Conservation (phyloP, 2,113 vertebrate genomes). For the Hyla sarda region DNA sequence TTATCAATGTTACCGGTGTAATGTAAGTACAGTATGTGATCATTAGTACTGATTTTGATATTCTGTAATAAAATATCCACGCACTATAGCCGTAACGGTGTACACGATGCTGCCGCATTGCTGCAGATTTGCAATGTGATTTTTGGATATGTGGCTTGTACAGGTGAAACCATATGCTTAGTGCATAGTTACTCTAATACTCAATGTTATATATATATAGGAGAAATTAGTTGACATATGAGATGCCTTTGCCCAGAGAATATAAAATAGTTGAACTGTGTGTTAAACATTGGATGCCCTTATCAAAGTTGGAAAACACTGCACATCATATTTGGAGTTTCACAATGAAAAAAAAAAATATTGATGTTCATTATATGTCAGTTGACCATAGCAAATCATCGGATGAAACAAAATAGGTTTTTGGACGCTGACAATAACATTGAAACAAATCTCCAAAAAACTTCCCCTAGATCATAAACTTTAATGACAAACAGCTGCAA, state of each 20-base stretch:
- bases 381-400: constrained; percentile 60
- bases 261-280: constrained; percentile 28
- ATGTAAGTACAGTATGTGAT: no score
- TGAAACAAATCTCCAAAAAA: constrained; percentile 59
- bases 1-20: no score
- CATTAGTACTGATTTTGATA: background rate
- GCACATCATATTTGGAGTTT: constrained; percentile 34
- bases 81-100: background rate
- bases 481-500: constrained; percentile 61
- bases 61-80: background rate
- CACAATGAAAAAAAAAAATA: constrained; percentile 42
- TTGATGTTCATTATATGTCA: constrained; percentile 59
- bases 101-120: no score
- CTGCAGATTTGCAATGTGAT: no score
- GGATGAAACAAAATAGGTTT: constrained; percentile 55
- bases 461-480: constrained; percentile 61
- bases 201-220: background rate
- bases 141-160: no score
- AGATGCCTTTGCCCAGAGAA: background rate
- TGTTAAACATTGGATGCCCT: constrained; percentile 37
- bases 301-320: constrained; percentile 16
- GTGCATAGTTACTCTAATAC: background rate
- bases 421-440: constrained; percentile 53
- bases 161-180: no score
- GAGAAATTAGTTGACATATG: background rate